Evolutionary conservation across 2,888 invertebrate genomes (phyloP).

Genomic region (Drosophila nr. medialis): DNA sequence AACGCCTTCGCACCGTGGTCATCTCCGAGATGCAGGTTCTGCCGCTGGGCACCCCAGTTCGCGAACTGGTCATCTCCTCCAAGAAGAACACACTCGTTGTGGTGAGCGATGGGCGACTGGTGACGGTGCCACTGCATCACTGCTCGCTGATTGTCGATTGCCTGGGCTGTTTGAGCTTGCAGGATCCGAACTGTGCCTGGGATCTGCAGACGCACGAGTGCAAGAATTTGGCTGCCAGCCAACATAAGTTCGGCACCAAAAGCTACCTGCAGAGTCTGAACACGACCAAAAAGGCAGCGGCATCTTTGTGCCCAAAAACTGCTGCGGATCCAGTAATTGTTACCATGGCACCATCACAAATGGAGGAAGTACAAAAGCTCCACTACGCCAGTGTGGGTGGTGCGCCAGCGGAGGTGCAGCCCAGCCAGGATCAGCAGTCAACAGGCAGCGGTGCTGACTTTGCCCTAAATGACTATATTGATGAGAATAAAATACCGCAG

Average conservation of each 20-base stretch:
- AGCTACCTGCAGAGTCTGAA: conserved; percentile 81
- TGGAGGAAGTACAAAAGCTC: conserved; percentile 65
- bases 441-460: conserved; percentile 72
- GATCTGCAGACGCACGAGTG: conserved; percentile 89
- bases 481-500: conserved; percentile 81
- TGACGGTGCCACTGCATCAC: conserved; percentile 93
- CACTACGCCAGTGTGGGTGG: conserved; percentile 72
- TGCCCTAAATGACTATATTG: conserved; percentile 73
- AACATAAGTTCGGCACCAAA: conserved; percentile 82
- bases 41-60: conserved; percentile 89
- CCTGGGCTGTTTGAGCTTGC: conserved; percentile 94
- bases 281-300: conserved; percentile 81
- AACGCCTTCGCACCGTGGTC: conserved; percentile 87
- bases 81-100: conserved; percentile 93
- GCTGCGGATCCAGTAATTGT: conserved; percentile 70
- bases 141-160: conserved; percentile 89
- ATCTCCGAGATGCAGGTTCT: conserved; percentile 94
- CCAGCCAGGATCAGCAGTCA: conserved; percentile 55
- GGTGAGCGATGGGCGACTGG: conserved; percentile 94
- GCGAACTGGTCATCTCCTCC: conserved; percentile 91
- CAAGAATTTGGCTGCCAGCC: conserved; percentile 76
- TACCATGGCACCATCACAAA: conserved; percentile 70
- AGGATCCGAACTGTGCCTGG: conserved; percentile 99
- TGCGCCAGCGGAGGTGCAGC: conserved; percentile 24
- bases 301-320: conserved; percentile 79